These are phyloP conservation scores for Holothuria scabra DNA, from an alignment of 53 echinoderm and acorn worm genomes.

Conservation along the genomic window DNA sequence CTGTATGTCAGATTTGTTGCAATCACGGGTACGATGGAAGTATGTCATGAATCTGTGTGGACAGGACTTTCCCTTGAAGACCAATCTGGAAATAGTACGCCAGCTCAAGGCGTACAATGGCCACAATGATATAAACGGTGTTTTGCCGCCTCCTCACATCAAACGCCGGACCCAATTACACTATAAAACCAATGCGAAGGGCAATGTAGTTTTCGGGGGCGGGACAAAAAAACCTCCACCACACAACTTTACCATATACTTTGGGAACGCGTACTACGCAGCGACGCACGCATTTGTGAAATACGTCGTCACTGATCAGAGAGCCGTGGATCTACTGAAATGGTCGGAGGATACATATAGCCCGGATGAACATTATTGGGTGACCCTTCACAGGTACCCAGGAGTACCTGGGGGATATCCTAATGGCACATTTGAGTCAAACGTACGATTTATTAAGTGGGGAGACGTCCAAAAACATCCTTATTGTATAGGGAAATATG, in stretches of 20 bases:
- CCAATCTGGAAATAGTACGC: conserved; percentile 84
- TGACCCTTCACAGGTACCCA: conserved; percentile 64
- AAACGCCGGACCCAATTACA: conserved; percentile 55
- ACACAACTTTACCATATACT: too few relatives aligned
- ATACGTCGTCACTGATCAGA: conserved; percentile 61
- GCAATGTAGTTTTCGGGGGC: conserved; percentile 41
- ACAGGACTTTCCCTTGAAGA: conserved; percentile 90
- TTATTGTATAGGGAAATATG: conserved; percentile 69
- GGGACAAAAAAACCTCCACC: conserved; percentile 32
- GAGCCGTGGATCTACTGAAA: conserved; percentile 68
- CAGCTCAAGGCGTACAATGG: conserved; percentile 61
- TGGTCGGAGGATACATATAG: conserved; percentile 83
- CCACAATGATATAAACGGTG: conserved; percentile 73
- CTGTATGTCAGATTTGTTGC: conserved; percentile 62
- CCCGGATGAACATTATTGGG: conserved; percentile 90
- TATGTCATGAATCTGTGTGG: conserved; percentile 71
- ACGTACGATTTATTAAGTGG: conserved; percentile 85
- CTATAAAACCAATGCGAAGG: conserved; percentile 30
- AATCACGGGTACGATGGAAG: conserved; percentile 27
- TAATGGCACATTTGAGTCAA: conserved; percentile 56
- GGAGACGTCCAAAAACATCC: conserved; percentile 54
- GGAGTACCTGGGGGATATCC: conserved; percentile 79
- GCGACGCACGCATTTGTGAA: conserved; percentile 65
- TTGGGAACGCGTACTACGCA: conserved; percentile 84
- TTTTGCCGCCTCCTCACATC: conserved; percentile 52